Percentiles rank a stretch among this genome's conserved stretches.
These are phyloP conservation scores for Anolis apletophallus DNA, from an alignment of 2,797 vertebrate genomes.

Conservation along the genomic window DNA sequence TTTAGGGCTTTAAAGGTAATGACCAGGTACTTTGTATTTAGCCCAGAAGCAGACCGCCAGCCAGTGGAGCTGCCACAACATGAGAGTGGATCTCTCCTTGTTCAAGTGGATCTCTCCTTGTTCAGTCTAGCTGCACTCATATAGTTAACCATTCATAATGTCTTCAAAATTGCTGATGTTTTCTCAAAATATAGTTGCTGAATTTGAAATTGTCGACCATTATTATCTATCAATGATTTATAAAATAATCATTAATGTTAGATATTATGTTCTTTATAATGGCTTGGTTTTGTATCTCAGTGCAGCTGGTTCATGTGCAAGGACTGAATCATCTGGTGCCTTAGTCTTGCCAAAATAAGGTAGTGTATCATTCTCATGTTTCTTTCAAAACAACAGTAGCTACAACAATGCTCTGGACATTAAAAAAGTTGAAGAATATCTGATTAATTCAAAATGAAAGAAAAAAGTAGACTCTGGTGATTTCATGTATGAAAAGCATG, in stretches of 20 bases:
- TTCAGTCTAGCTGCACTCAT: too few species aligned
- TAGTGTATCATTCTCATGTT: background rate
- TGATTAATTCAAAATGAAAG: background rate
- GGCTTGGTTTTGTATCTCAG: background rate
- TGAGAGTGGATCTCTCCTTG: too few species aligned
- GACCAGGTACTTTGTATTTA: too few species aligned
- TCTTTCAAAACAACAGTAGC: background rate
- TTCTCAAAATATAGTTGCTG: too few species aligned
- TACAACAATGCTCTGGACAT: background rate
- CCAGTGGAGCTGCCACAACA: too few species aligned
- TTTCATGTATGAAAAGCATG: background rate
- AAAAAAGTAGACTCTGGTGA: constrained; percentile 8
- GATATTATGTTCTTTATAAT: background rate
- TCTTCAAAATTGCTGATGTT: too few species aligned
- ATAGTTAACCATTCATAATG: too few species aligned
- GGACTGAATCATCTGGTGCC: background rate
- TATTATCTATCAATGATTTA: too few species aligned
- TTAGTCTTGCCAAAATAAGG: background rate
- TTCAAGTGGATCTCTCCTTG: too few species aligned
- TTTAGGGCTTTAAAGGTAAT: too few species aligned
- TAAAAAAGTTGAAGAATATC: background rate
- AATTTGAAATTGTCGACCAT: too few species aligned
- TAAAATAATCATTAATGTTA: background rate
- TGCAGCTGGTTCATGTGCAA: background rate
- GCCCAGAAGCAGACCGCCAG: too few species aligned